Evolutionary conservation across 2,888 invertebrate species (phyloP), one percentile per base, ranked within the genome.

Genomic region (Sisyra nigra): DNA sequence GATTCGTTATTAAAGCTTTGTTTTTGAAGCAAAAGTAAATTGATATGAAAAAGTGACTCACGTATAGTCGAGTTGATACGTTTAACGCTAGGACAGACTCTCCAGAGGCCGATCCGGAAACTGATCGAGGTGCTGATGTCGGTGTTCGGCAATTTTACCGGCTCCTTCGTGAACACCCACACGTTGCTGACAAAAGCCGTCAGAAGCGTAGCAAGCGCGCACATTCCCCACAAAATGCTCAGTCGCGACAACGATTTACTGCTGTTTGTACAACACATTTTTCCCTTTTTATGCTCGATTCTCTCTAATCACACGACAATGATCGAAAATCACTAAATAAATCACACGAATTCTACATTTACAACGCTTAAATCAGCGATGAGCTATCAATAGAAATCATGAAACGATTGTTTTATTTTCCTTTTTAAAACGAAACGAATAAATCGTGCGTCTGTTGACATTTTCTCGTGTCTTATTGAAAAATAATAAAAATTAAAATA

Each of bases 61-160:
- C 66, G 61, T 55, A 60, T 60, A 35, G 65, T 56, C 13, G 57
- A 53, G 55, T 68, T 65, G 53, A 62, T 55, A 49, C 57, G 58
- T 53, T 61, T 65, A 42, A 67, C 56, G 19, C 58, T 56, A 8
- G 67, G 68, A 53, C 69, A 69, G 41, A 64, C 65, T 34, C 63
- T 55, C 68, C 68, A 69, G 45, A 69, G 57, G 41, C 69, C 69
- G 48, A 69, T 67, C 41, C 59, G 56, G 53, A 68, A 68, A 42
- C 59, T 63, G 51, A 68, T 62, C 44, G 61, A 60, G 36, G 68
- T 66, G 46, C 60, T 59, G 49, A 62, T 52, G 46, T 61, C 57
- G 17, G 58, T 53, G 50, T 62, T 60, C 40, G 65, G 65, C 44
- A 66, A 53, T 32, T 57, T 55, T 46, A 67, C 57, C 8, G 67